Percentiles rank a stretch among this genome's conserved stretches.
Evolutionary conservation across 2,113 vertebrate species (phyloP).

Genomic region (Patagioenas fasciata): DNA sequence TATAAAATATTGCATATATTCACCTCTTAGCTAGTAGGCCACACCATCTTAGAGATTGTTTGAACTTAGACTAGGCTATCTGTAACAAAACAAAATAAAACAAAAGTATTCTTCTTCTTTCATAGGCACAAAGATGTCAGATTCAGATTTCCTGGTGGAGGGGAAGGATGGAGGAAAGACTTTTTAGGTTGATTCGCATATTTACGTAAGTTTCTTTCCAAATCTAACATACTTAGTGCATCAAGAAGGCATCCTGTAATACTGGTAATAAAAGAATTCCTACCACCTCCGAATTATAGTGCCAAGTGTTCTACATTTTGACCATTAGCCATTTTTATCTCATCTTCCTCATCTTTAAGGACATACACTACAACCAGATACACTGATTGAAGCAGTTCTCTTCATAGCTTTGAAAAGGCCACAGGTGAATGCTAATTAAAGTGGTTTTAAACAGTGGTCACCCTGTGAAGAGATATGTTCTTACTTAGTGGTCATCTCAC

Average conservation of each 20-base stretch:
- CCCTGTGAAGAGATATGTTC: not conserved
- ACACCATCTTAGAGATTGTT: not conserved
- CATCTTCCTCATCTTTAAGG: not conserved
- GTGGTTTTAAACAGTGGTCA: not conserved
- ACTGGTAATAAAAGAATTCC: not conserved
- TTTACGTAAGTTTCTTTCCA: not conserved
- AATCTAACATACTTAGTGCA: not conserved
- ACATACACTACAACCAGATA: not conserved
- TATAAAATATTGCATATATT: not conserved
- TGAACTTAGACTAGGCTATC: not conserved
- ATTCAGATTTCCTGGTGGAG: not conserved
- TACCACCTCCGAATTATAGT: not conserved
- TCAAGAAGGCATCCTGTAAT: not conserved
- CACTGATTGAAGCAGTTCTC: not conserved
- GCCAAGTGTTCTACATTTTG: not conserved
- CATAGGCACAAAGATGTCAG: not conserved
- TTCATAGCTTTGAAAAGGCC: not conserved
- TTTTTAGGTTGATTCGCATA: not conserved
- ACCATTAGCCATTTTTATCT: not conserved
- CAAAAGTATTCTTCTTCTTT: not conserved
- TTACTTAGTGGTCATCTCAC: not conserved
- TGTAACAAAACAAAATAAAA: not conserved
- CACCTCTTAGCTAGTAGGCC: not conserved
- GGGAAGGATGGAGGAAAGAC: not conserved
- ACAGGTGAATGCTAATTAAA: not conserved